Conservation (phyloP, 2,113 vertebrate species). For the Aphyosemion australe region DNA sequence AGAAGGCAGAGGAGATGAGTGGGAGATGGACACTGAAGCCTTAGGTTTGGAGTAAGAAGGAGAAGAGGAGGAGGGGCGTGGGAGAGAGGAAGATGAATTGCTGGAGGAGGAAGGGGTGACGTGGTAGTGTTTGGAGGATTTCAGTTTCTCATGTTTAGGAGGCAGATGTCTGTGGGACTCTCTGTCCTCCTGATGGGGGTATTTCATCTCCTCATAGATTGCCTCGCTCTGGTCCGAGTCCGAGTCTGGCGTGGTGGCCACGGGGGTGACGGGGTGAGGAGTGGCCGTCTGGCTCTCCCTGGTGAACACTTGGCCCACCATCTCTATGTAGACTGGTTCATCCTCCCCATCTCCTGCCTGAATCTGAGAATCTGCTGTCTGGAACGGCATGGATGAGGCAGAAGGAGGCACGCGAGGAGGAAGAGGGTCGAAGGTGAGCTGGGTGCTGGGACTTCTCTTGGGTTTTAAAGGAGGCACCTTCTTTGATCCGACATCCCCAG, state of each 20-base stretch:
- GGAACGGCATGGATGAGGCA: constrained; percentile 73
- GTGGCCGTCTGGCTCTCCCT: constrained; percentile 78
- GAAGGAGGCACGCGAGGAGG: constrained; percentile 65
- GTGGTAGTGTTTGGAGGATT: constrained; percentile 77
- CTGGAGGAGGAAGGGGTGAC: constrained; percentile 65
- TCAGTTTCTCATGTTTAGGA: constrained; percentile 73
- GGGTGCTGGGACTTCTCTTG: constrained; percentile 89
- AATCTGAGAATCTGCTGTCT: constrained; percentile 68
- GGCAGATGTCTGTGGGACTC: constrained; percentile 70
- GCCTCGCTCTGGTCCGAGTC: constrained; percentile 92
- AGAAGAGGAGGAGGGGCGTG: constrained; percentile 76
- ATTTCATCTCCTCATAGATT: constrained; percentile 95
- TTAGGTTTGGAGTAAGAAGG: constrained; percentile 80
- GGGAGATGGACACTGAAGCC: constrained; percentile 77
- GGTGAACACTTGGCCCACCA: constrained; percentile 89
- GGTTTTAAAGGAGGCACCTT: constrained; percentile 90
- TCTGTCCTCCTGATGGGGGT: constrained; percentile 81
- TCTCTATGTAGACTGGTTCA: constrained; percentile 93
- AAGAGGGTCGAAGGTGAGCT: constrained; percentile 83
- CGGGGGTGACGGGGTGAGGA: constrained; percentile 76
- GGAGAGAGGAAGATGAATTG: constrained; percentile 71
- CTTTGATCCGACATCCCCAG: constrained; percentile 80
- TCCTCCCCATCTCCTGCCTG: constrained; percentile 77
- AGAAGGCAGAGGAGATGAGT: constrained; percentile 80
- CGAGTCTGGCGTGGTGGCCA: constrained; percentile 82